Evolutionary conservation across 1,140 invertebrate species (phyloP), one percentile per base, ranked within the genome.

Genomic region (Belonocnema kinseyi): DNA sequence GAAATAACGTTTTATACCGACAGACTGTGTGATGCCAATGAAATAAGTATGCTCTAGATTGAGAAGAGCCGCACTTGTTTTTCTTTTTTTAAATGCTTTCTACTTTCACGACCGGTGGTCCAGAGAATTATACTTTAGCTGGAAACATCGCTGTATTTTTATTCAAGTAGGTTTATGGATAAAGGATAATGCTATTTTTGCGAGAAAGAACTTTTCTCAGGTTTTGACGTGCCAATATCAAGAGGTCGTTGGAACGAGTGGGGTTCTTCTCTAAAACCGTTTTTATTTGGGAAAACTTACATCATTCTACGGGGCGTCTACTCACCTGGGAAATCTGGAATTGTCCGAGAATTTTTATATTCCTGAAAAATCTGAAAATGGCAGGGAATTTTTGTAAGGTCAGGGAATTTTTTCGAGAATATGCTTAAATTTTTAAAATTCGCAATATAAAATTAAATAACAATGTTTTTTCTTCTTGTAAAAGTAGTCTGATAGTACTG

Each of bases 1-100:
- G 77, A 83, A 86, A 81, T 86, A 87, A 88, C 72, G 74, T 78
- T 81, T 83, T 78, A 50, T 80, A 80, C 77, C 53, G 75, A 77
- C 19, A 14, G 74, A 82, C 66, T 78, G 74, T 26, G 76, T 58
- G 56, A 54, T 17, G 17, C n/a, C 17, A 54, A 19, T 46, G 19
- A 56, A 56, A 6, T n/a, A 19, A 56, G 17, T 61, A 14, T 61
- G 21, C 33, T 26, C 12, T 4, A 26, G 56, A 21, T 61, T 61
- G 58, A 26, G 21, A 61, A 58, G 21, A 61, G 33, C 12, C 58
- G 58, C 58, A 61, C 21, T 61, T 61, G 58, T 33, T 33, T 26
- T 26, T 26, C 40, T 13, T 61, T 33, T 13, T 40, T 16, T 14
- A 13, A 21, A 33, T 61, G 58, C 58, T 61, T 33, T 26, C 21